Evolutionary conservation across 2,888 invertebrate genomes (phyloP), one percentile per base, ranked within the genome.

Genomic region (Thymelicus sylvestris): DNA sequence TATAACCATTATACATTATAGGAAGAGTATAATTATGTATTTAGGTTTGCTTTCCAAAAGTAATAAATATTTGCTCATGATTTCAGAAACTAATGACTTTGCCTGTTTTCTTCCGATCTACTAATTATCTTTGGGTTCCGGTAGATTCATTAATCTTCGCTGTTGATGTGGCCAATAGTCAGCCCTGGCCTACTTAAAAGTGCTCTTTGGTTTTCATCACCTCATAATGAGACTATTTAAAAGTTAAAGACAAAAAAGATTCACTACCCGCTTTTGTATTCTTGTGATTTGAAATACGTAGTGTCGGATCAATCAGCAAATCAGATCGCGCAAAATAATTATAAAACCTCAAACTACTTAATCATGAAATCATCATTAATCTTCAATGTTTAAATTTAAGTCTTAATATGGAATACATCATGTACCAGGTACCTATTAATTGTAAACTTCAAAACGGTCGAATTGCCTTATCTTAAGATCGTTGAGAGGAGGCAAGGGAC

Each of bases 51-150:
- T 24, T 55, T 52, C 2, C 55, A 55, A 8, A 12, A 12, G 24
- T 55, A 24, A 68, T 68, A 31, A 31, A 31, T 38, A 38, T 68
- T 66, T 31, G 39, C 55, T 31, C 48, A 48, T 62, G 59, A 64
- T 64, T 57, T 47, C 48, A 39, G 69, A 57, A 39, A 69, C 48
- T 69, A 69, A 69, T 69, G 57, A 69, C 48, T 64, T 63, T 63
- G 15, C 57, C 63, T 38, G 48, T 64, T 69, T 64, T 69, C 69
- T 59, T 64, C 52, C 63, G 44, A 59, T 64, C 55, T 24, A 55
- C 55, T 69, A 69, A 64, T 59, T 47, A 47, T 64, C 64, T 64
- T 64, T 69, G 47, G 24, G 48, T 48, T 57, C 50, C 64, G 39
- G 8, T 57, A 50, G 59, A 69, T 48, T 64, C 63, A 69, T 67